Evolutionary conservation across 2,888 invertebrate genomes (phyloP).

Genomic region (Ichneumon xanthorius): DNA sequence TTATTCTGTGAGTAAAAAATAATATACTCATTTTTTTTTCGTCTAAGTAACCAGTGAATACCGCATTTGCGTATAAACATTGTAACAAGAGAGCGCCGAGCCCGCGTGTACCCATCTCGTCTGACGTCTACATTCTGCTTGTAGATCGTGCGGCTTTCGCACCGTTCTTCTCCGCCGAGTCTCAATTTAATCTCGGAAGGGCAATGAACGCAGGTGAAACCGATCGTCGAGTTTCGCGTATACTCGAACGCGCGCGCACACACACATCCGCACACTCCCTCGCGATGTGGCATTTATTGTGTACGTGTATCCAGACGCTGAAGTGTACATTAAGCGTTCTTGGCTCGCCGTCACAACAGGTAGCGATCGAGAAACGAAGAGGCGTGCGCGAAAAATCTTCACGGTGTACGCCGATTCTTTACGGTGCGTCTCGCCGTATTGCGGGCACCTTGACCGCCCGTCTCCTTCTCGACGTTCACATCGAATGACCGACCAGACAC

Average conservation of each 20-base stretch:
- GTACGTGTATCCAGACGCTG: neutral
- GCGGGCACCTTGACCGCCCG: neutral
- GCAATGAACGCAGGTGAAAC: conserved; percentile 57
- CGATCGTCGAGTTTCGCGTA: conserved; percentile 44
- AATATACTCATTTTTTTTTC: neutral
- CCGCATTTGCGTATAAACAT: conserved; percentile 11
- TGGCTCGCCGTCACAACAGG: conserved; percentile 66
- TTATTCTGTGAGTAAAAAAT: too few relatives aligned
- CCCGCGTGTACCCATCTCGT: conserved; percentile 8
- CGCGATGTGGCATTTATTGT: neutral
- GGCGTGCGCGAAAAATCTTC: conserved; percentile 35
- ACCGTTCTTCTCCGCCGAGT: conserved; percentile 32
- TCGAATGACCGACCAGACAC: conserved; percentile 11
- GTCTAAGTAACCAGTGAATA: neutral
- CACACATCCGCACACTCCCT: neutral
- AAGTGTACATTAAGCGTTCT: conserved; percentile 26
- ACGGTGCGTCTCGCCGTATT: neutral
- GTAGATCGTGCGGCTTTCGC: conserved; percentile 16
- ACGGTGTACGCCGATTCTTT: conserved; percentile 2
- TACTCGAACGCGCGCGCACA: neutral
- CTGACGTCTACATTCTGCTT: conserved; percentile 2
- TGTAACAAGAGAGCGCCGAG: conserved; percentile 33
- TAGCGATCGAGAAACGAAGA: conserved; percentile 46
- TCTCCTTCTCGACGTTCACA: neutral
- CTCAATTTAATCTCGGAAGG: conserved; percentile 49